phyloP scores from a whole-genome alignment of 2,797 vertebrate genomes.

The Anniella stebbinsi region DNA sequence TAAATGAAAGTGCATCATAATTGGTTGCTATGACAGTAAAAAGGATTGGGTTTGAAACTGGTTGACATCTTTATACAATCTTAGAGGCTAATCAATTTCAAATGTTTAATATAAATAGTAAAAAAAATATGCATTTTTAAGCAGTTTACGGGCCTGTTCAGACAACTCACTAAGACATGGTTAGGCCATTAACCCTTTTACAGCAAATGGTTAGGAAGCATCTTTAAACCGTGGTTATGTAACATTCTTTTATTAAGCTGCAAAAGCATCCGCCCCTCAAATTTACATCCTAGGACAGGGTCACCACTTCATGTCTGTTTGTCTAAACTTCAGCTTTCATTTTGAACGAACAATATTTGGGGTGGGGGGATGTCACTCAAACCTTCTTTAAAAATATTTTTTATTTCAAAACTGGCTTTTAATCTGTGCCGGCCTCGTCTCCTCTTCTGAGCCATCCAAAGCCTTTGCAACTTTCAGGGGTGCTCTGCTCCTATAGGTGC shows the following conservation, averaged over 20 bases:
- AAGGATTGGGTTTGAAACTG: background rate
- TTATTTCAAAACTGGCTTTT: too few relatives aligned
- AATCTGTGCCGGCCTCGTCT: too few relatives aligned
- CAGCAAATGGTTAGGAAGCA: too few relatives aligned
- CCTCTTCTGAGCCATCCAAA: too few relatives aligned
- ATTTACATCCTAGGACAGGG: background rate
- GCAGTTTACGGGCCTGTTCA: too few relatives aligned
- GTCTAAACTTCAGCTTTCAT: background rate
- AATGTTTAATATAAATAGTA: too few relatives aligned
- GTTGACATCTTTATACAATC: background rate
- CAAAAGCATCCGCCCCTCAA: background rate
- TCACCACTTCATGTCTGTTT: background rate
- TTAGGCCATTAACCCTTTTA: too few relatives aligned
- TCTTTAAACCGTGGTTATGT: too few relatives aligned
- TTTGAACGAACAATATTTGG: background rate
- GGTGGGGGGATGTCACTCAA: background rate
- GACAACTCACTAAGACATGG: too few relatives aligned
- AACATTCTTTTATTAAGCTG: background rate
- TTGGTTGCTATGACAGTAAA: background rate
- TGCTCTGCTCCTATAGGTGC: too few relatives aligned
- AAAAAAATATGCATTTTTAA: background rate
- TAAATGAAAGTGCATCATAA: background rate
- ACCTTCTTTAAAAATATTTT: background rate
- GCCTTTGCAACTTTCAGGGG: too few relatives aligned
- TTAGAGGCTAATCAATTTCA: background rate